Evolutionary conservation across 2,797 vertebrate genomes (phyloP), one percentile per base, ranked within the genome.

Genomic region (Gymnoscopelus microlampas): DNA sequence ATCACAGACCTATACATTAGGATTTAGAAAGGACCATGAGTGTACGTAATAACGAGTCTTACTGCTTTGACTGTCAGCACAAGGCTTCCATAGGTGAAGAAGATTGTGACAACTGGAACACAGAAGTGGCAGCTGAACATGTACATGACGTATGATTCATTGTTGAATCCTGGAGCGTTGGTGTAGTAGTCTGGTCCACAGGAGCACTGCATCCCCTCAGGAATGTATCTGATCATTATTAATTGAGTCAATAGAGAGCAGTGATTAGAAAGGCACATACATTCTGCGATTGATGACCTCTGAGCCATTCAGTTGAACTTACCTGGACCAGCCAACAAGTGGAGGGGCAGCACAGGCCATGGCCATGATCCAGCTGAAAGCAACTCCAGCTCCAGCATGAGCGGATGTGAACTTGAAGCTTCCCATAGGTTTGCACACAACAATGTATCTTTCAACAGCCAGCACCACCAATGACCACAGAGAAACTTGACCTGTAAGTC

Each of bases 61-160:
- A 92, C 91, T 86, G 91, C 92, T 60, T 91, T 86, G 73, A 93
- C 91, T 86, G 92, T 92, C 83, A 89, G 91, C 0, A 93, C 89
- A 26, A 93, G 89, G 3, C 79, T 76, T 8, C 91, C 89, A 0
- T 91, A 92, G 39, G 89, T 91, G 81, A 91, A 93, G 81, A 92
- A 88, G 53, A 92, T 93, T 71, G 87, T 1, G 9, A 74, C 0
- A 1, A 93, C 88, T 0, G 92, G 92, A 66, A 90, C 48, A 44
- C 80, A 0, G 77, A 93, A 93, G 70, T 93, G 90, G 66, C 86
- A 65, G 64, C 74, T 0, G 1, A 94, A 93, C 92, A 93, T 85
- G 80, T 92, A 94, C 71, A 93, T 32, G 12, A 93, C 83, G 0
- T 91, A 93, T 59, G 91, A 93, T 63, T 92, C 91, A 0, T 91